Evolutionary conservation across 2,888 invertebrate genomes (phyloP), one percentile per base, ranked within the genome.

Genomic region (Fissipunctia ypsillon): DNA sequence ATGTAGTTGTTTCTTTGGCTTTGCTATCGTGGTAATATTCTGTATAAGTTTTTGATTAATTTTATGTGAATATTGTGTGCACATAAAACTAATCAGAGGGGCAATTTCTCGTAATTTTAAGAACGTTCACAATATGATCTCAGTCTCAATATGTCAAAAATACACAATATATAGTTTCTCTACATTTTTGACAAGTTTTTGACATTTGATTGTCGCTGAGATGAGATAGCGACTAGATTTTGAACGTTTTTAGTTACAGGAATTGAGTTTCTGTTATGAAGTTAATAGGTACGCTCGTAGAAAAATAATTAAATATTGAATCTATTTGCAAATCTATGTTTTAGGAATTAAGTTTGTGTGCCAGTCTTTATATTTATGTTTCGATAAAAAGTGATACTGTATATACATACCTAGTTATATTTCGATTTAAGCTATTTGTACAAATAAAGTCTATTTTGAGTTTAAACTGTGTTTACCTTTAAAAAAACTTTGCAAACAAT

Each of bases 361-460:
- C 63, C 69, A 69, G 54, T 59, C n/a, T 28, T n/a, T 50, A 59
- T 45, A 25, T 31, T 60, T 43, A 35, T 25, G 41, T 63, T 64
- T 69, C 59, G 19, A 52, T 57, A 57, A 50, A 72, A 83, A 73
- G 80, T 83, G 80, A 83, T 83, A 83, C 69, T 83, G 77, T 83
- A 73, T 31, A 84, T 74, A 84, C 22, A 82, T 73, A 84, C 25
- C n/a, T 77, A 83, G 38, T 45, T 64, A 22, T 75, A 75, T 60
- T 31, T 78, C 5, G 25, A 25, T 73, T 19, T 85, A 82, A 77
- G 67, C 56, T 71, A 79, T 88, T 84, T 91, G 90, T 91, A 91
- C 86, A 90, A 91, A 91, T 91, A 90, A 89, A 91, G 84, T 91
- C 77, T 90, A 90, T 84, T 76, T 80, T 86, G 81, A 78, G 77